A percentile compares a stretch with the other conserved stretches of the same genome.
These are phyloP conservation scores for Beris morrisii DNA, from an alignment of 2,888 invertebrate genomes.

Conservation along the genomic window DNA sequence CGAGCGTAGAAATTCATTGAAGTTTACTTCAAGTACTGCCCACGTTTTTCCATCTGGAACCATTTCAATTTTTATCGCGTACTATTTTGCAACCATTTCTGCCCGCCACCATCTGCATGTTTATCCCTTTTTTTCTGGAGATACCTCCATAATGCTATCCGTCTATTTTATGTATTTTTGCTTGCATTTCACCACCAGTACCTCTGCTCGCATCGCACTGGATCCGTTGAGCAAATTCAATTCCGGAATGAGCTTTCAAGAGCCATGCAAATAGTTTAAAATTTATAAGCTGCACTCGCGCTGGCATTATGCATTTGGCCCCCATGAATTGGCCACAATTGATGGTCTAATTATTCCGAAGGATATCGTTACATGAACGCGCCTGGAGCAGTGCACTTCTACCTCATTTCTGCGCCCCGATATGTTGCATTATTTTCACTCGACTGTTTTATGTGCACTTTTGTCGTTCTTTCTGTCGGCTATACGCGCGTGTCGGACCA, in stretches of 20 bases:
- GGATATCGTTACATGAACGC: not conserved
- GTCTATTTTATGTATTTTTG: not conserved
- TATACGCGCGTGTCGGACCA: conserved; percentile 8
- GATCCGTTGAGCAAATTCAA: conserved; percentile 12
- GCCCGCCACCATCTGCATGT: not conserved
- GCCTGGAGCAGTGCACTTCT: not conserved
- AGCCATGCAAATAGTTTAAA: conserved; percentile 26
- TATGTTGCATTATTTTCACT: conserved; percentile 16
- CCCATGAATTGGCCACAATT: conserved; percentile 52
- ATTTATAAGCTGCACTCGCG: conserved; percentile 21
- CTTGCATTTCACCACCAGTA: no score
- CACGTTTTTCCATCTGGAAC: conserved; percentile 4
- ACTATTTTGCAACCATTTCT: conserved; percentile 3
- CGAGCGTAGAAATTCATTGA: no score
- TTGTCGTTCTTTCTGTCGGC: conserved; percentile 7
- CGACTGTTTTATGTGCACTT: not conserved
- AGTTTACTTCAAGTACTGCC: no score
- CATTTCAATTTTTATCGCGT: conserved; percentile 13
- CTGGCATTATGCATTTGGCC: conserved; percentile 36
- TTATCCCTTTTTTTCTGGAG: no score
- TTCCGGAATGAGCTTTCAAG: conserved; percentile 23
- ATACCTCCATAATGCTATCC: not conserved
- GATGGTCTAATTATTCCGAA: conserved; percentile 55
- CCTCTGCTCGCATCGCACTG: not conserved
- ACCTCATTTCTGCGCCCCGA: not conserved